Conservation (phyloP, 1,140 invertebrate genomes). For the Calephelis virginiensis region DNA sequence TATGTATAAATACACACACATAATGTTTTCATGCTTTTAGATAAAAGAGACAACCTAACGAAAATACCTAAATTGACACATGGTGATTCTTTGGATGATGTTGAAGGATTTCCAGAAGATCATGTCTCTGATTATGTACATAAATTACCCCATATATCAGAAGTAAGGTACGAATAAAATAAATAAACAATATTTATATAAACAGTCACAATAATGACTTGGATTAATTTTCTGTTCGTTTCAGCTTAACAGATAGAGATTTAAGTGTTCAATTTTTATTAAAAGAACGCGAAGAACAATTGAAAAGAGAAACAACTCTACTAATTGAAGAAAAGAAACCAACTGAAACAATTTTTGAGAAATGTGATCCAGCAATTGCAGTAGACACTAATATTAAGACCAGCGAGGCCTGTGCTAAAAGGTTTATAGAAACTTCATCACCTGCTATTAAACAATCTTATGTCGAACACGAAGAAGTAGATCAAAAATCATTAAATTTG, state of each 20-base stretch:
- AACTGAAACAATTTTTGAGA: constrained; percentile 23
- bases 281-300: constrained; percentile 59
- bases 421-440: too few species aligned
- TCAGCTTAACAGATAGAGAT: constrained; percentile 49
- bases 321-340: not conserved
- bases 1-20: not conserved
- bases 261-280: constrained; percentile 51
- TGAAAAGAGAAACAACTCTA: constrained; percentile 48
- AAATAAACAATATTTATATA: not conserved
- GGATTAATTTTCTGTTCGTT: constrained; percentile 22
- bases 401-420: too few species aligned
- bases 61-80: constrained; percentile 61
- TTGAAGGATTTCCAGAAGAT: constrained; percentile 76
- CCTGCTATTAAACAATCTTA: constrained; percentile 10
- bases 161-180: constrained; percentile 56
- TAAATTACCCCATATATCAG: constrained; percentile 71
- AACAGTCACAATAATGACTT: not conserved
- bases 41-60: constrained; percentile 42
- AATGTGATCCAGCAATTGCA: constrained; percentile 25
- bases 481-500: too few species aligned
- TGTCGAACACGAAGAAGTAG: too few species aligned
- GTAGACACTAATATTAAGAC: constrained; percentile 22
- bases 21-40: constrained; percentile 26
- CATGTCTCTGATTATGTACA: constrained; percentile 66
- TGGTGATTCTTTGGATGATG: constrained; percentile 75